Evolutionary conservation across 2,797 vertebrate genomes (phyloP), one percentile per base, ranked within the genome.

Genomic region (Tenualosa ilisha): DNA sequence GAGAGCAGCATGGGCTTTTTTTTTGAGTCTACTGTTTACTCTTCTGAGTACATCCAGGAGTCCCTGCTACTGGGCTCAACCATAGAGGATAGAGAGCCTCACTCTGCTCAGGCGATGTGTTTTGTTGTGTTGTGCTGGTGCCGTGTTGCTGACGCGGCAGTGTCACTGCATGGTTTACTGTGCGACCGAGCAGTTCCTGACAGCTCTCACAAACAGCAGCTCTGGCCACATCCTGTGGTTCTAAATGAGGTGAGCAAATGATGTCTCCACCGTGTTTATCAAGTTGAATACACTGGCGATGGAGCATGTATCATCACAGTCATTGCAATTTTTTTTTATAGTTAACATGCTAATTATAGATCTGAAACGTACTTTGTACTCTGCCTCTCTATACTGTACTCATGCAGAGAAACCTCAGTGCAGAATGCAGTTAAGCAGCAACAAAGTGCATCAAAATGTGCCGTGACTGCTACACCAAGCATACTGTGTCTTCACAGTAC

Each of bases 201-300:
- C 68, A 40, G 68, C 37, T 20, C 17, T 46, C 40, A 46, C 68
- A 79, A 46, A 79, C 72, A 79, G 17, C 72, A 79, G 37, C 37
- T 79, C 20, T 22, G 43, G 72, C 72, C 72, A 79, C 72, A 79
- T 79, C 72, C 72, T 79, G 72, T 46, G 17, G 5, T 46, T 43
- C 15, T 43, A 20, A 8, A 43, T 43, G 72, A 46, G 17, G 72
- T 7, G 43, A 22, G 40, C 40, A 79, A 7, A 20, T 20, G 13
- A 40, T 17, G 68, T 75, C 5, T 17, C 37, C 13, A 75, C 17
- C 37, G 22, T 79, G 72, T 79, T 43, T 79, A 46, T 40, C 20
- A 43, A 15, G 72, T 46, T 24, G n/a, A 24, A 9, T 63, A 5
- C 15, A 56, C 17, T 20, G 17, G 59, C 59, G n/a, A 24, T 24